Conservation (phyloP, 2,113 vertebrate genomes). For the Chaetorhynchus papuensis region DNA sequence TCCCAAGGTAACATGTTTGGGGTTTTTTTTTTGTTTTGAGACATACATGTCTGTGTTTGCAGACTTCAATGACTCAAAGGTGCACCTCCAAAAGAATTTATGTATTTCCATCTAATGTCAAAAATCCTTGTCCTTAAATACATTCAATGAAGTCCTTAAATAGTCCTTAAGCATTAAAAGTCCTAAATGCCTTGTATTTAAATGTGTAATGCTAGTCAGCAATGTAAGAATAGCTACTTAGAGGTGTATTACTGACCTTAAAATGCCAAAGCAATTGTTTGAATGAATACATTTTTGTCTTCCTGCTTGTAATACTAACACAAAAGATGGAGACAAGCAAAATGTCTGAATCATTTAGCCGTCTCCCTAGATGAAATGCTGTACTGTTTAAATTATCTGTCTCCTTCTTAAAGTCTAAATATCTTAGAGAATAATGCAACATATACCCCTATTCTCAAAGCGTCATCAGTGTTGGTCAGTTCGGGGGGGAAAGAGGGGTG, state of each 20-base stretch:
- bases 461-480: rapidly evolving
- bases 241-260: background rate
- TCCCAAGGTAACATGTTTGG: background rate
- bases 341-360: background rate
- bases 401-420: background rate
- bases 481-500: background rate
- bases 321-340: background rate
- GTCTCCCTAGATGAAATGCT: background rate
- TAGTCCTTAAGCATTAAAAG: background rate
- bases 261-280: background rate
- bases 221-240: background rate
- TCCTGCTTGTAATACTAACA: background rate
- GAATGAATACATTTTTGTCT: background rate
- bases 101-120: background rate
- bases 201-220: background rate
- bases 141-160: background rate
- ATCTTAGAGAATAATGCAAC: background rate
- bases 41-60: background rate
- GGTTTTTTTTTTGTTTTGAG: background rate
- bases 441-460: background rate
- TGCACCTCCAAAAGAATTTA: background rate
- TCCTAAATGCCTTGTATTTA: background rate
- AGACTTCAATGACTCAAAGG: background rate
- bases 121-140: background rate
- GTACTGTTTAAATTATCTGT: background rate